These are phyloP conservation scores for Hippocampus mohnikei DNA, from an alignment of 2,113 vertebrate species.

Conservation along the genomic window DNA sequence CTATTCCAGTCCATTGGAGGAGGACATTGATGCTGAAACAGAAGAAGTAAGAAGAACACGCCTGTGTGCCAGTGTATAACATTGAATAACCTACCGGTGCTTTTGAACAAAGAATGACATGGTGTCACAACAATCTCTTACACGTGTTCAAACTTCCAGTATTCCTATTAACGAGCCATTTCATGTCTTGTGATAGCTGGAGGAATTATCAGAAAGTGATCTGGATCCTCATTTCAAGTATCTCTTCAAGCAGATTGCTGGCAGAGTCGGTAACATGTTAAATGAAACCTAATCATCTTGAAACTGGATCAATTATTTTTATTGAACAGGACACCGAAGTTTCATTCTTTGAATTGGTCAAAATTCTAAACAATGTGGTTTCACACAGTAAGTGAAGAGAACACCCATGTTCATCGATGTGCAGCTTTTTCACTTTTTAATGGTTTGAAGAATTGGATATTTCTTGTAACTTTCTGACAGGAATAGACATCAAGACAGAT, in stretches of 20 bases:
- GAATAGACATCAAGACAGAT: constrained; percentile 84
- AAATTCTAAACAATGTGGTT: constrained; percentile 73
- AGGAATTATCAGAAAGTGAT: constrained; percentile 47
- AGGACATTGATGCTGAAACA: constrained; percentile 39
- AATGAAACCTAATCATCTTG: not conserved
- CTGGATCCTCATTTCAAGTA: constrained; percentile 56
- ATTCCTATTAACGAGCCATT: not conserved
- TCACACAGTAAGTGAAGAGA: constrained; percentile 67
- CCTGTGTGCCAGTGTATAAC: no score
- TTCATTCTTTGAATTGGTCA: constrained; percentile 69
- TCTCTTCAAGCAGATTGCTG: constrained; percentile 52
- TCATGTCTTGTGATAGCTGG: constrained; percentile 16
- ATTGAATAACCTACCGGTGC: no score
- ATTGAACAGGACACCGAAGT: constrained; percentile 77
- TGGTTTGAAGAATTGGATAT: not conserved
- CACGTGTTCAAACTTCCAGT: not conserved
- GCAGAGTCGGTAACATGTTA: constrained; percentile 31
- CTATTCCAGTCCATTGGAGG: constrained; percentile 39
- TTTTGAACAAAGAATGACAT: not conserved
- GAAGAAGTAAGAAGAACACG: constrained; percentile 31
- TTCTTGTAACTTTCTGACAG: constrained; percentile 59
- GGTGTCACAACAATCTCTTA: not conserved
- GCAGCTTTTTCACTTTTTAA: not conserved
- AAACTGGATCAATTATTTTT: not conserved
- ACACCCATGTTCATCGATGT: not conserved